phyloP scores from a whole-genome alignment of 2,888 invertebrate genomes.

The Drosophila colorata region DNA sequence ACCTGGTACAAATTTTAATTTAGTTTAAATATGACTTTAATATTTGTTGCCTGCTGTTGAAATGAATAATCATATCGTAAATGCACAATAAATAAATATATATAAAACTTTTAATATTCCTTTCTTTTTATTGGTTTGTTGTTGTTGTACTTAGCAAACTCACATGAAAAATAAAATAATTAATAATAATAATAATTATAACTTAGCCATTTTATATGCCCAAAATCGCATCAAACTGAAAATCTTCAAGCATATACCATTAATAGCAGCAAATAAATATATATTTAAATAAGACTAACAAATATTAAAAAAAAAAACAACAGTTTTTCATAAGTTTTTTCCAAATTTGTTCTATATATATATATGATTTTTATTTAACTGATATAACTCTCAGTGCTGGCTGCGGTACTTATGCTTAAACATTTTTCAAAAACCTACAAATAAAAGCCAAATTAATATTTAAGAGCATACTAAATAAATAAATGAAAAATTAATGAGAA shows the following conservation, averaged over 20 bases:
- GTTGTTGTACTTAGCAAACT: conserved; percentile 63
- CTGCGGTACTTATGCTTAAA: conserved; percentile 61
- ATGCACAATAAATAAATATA: conserved; percentile 53
- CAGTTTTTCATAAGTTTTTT: conserved; percentile 17
- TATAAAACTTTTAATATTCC: conserved; percentile 10
- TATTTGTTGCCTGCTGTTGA: conserved; percentile 30
- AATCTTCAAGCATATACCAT: conserved; percentile 34
- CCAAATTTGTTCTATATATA: conserved; percentile 14
- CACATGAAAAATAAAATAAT: conserved; percentile 28
- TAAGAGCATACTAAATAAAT: conserved; percentile 55
- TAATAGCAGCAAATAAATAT: conserved; percentile 35
- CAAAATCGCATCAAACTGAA: conserved; percentile 18
- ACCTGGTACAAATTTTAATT: conserved; percentile 40
- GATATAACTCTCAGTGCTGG: conserved; percentile 52
- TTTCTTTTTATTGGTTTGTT: conserved; percentile 44
- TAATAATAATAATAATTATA: conserved; percentile 21
- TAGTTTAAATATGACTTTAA: conserved; percentile 1
- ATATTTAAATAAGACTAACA: conserved; percentile 20
- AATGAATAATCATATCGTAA: conserved; percentile 71
- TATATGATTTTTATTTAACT: conserved; percentile 22
- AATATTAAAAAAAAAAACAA: conserved; percentile 5
- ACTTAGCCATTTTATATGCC: conserved; percentile 23
- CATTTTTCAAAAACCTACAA: conserved; percentile 32
- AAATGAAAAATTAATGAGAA: conserved; percentile 17
- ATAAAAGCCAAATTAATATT: conserved; percentile 75